Base-by-base conservation (phyloP, 1,140 invertebrate species). In the Nasonia giraulti region DNA sequence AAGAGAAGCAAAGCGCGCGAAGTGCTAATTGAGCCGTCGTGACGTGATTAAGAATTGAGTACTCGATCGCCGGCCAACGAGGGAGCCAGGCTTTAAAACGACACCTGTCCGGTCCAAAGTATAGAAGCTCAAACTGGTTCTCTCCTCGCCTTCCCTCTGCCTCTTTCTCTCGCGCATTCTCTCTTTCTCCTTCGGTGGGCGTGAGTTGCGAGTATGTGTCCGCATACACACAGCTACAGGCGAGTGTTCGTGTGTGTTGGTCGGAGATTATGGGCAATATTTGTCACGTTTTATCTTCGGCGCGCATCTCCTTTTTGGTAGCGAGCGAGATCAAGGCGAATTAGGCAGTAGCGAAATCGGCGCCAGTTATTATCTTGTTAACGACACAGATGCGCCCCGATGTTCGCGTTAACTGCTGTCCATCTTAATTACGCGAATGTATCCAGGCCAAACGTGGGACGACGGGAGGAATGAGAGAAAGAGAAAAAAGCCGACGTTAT, bases 281-380 rank as follows among this genome's bases (percentile, higher is more conserved):
- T 92, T 91, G 91, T 91, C 91, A 91, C 89, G 88, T 89, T 87
- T 91, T 91, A 92, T 92, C 91, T 87, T 86, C 82, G 68, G 73
- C 82, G 79, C 88, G 88, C 87, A 91, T 92, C 91, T 91, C 44
- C 27, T 73, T 71, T 81, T 73, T 33, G 80, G 69, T 27, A 27
- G 33, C 40, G 8, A 44, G 37, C 40, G 44, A 87, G 89, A 91
- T 86, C 87, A 82, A 79, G 81, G 85, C 74, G 88, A 91, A 91
- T 92, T 91, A 92, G 91, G 90, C 86, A 86, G 85, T 79, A 89
- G 83, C 89, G 90, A 92, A 92, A 92, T 90, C 90, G 86, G 80
- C 69, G 82, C 69, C 55, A 86, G 89, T 91, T 92, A 92, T 92
- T 92, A 91, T 90, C 91, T 91, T 90, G 90, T 92, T 91, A 91